Base-by-base conservation (phyloP, 2,113 vertebrate species). In the Ciconia maguari region DNA sequence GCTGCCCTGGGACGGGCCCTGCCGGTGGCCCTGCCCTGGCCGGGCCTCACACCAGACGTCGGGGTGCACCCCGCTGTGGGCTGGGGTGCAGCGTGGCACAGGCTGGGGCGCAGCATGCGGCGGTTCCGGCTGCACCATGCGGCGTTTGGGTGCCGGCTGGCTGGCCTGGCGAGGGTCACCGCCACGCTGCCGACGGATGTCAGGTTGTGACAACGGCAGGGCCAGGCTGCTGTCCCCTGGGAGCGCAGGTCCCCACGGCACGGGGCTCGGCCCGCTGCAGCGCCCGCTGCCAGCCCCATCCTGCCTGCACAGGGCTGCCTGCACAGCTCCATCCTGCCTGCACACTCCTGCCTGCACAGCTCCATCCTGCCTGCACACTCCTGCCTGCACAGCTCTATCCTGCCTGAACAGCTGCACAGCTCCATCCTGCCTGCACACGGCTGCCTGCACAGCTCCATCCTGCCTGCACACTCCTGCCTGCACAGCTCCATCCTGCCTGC, bases 151-250 rank as follows among this genome's bases (percentile, higher is more conserved):
- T 54, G 27, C 17, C 9, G 48, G 18, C 25, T 4, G 20, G 41
- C 27, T 8, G 57, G 16, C 13, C 38, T 2, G n/a, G 20, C 48
- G 36, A 44, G 51, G 42, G 30, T 27, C 38, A 42, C 48, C 3
- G 2, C 79, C 32, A 6, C 5, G 4, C 34, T 3, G 52, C 4
- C 0, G 41, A 2, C 41, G 8, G 32, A 6, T 41, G 34, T 22
- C 54, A 27, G 44, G 5, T 55, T 29, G 36, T 7, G 38, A 36
- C 25, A 24, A 19, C 1, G 2, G 24, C 48, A 19, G 68, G 36
- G 48, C 18, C 68, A 19, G 57, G 46, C 9, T 36, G 22, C 10
- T 7, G 3, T 49, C 44, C 52, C 54, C 65, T 16, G n/a, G 54
- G 42, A 49, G 22, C 8, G 4, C 3, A 2, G 42, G n/a, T 12